A percentile compares a stretch with the other conserved stretches of the same genome.
Conservation (phyloP, 1,140 invertebrate genomes). For the Coenobita brevimanus region DNA sequence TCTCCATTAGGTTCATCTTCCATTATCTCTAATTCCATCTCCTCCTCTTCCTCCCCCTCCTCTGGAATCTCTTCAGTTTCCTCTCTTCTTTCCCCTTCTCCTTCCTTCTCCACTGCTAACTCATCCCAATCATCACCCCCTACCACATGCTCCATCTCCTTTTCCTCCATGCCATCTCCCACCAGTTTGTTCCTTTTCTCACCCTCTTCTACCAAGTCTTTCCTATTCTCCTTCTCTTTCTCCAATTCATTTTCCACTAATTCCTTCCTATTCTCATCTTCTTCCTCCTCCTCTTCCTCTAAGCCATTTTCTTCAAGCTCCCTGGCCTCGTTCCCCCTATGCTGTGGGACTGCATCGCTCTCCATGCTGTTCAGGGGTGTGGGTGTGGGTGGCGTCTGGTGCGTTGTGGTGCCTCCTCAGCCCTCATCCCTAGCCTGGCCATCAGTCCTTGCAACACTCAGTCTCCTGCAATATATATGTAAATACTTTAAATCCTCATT, state of each 20-base stretch:
- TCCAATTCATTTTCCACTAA: no score
- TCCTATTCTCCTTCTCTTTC: neutral
- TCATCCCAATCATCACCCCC: neutral
- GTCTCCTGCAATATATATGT: neutral
- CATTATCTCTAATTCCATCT: no score
- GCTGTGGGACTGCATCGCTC: no score
- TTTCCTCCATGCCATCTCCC: neutral
- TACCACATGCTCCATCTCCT: neutral
- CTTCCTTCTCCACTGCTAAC: neutral
- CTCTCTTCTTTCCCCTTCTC: neutral
- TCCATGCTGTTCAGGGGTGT: no score
- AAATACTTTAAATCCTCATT: no score
- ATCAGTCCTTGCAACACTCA: conserved; percentile 11
- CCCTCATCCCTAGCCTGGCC: neutral
- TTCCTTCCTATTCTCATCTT: neutral
- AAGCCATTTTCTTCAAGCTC: no score
- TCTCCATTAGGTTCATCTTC: no score
- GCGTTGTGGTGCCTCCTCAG: neutral
- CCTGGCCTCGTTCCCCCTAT: no score
- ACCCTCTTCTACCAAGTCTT: neutral
- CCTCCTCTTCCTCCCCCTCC: neutral
- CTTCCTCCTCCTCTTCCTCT: neutral
- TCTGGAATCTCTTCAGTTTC: neutral
- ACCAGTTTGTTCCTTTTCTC: neutral
- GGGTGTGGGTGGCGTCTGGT: no score